Evolutionary conservation across 2,888 invertebrate genomes (phyloP).

Genomic region (Protophormia terraenovae): DNA sequence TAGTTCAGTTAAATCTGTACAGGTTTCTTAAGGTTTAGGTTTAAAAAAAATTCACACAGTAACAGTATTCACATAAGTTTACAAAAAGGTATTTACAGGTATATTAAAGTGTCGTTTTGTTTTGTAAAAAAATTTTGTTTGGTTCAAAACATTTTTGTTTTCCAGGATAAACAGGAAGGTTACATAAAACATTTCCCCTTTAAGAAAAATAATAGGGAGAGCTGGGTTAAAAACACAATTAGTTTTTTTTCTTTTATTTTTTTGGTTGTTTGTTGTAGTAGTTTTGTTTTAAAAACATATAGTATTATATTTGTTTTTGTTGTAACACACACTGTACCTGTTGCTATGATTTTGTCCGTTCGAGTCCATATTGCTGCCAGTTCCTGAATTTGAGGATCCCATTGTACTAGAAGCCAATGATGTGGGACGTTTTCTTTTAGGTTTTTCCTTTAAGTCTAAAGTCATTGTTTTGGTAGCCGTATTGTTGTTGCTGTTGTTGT

Average conservation of each 20-base stretch:
- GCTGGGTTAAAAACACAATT: conserved; percentile 54
- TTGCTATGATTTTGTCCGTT: conserved; percentile 72
- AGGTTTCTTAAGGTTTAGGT: conserved; percentile 31
- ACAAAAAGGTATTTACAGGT: conserved; percentile 57
- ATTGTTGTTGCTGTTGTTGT: conserved; percentile 72
- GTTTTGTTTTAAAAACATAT: conserved; percentile 18
- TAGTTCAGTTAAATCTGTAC: conserved; percentile 61
- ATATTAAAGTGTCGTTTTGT: conserved; percentile 59
- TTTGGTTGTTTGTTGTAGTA: conserved; percentile 25
- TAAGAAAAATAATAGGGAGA: conserved; percentile 23
- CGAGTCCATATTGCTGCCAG: conserved; percentile 72
- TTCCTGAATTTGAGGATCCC: conserved; percentile 68
- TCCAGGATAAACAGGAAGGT: conserved; percentile 2
- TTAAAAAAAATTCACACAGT: conserved; percentile 20
- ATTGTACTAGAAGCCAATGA: conserved; percentile 68
- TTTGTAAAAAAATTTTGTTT: background rate
- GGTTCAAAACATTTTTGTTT: background rate
- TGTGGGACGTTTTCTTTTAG: conserved; percentile 71
- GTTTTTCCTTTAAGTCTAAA: conserved; percentile 60
- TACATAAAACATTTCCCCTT: background rate
- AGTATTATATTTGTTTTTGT: conserved; percentile 31
- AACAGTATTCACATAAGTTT: conserved; percentile 46
- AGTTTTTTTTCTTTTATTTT: conserved; percentile 23
- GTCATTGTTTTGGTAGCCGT: conserved; percentile 79
- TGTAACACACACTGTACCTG: conserved; percentile 76